phyloP scores from a whole-genome alignment of 2,113 vertebrate genomes.

The Hippopotamus amphibius region DNA sequence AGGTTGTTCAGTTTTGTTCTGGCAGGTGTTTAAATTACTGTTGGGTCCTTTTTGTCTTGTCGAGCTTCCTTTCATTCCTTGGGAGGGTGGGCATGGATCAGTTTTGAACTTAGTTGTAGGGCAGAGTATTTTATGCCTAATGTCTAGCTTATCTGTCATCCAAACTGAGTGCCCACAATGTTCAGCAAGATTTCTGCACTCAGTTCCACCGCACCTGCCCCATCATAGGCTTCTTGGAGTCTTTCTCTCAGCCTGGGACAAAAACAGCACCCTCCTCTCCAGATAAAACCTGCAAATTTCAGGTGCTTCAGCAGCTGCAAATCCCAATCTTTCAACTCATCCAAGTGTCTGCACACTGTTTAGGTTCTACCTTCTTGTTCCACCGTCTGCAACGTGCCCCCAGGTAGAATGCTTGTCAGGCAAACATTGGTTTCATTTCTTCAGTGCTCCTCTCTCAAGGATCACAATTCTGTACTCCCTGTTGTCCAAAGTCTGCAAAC shows the following conservation, averaged over 20 bases:
- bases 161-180: neutral
- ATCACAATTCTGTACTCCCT: too few relatives aligned
- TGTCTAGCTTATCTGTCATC: neutral
- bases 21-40: neutral
- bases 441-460: too few relatives aligned
- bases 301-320: too few relatives aligned
- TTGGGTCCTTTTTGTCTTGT: neutral
- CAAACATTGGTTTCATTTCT: too few relatives aligned
- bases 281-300: too few relatives aligned
- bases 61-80: neutral
- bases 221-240: neutral
- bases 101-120: constrained; percentile 12
- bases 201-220: neutral
- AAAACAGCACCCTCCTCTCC: too few relatives aligned
- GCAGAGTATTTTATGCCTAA: neutral
- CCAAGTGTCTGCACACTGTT: too few relatives aligned
- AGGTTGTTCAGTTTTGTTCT: neutral
- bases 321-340: too few relatives aligned
- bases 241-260: neutral
- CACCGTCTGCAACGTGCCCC: too few relatives aligned
- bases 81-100: neutral
- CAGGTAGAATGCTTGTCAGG: too few relatives aligned
- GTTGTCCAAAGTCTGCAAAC: too few relatives aligned
- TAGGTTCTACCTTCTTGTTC: too few relatives aligned
- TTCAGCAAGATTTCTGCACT: neutral